phyloP scores from a whole-genome alignment of 2,113 vertebrate genomes.

The Hemibagrus wyckioides region DNA sequence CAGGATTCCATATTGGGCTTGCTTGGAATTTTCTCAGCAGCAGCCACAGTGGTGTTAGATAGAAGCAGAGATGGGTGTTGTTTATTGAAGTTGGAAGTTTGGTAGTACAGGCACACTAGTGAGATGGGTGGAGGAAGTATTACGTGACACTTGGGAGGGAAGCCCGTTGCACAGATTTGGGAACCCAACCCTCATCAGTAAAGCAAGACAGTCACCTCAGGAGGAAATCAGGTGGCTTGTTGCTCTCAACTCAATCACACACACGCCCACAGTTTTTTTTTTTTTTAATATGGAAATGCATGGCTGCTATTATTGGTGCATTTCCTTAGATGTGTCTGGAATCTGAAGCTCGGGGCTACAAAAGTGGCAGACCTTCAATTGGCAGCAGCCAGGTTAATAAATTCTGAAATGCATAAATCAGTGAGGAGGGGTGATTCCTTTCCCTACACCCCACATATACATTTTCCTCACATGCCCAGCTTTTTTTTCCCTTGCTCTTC shows the following conservation, averaged over 20 bases:
- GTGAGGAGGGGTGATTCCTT: slow-evolving; percentile 67
- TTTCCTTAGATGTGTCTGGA: slow-evolving; percentile 74
- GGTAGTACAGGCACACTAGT: background rate
- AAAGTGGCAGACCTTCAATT: slow-evolving; percentile 67
- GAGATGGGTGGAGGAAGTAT: slow-evolving; percentile 26
- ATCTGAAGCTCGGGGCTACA: slow-evolving; percentile 74
- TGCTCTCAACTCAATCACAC: slow-evolving; percentile 35
- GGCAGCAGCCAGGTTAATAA: slow-evolving; percentile 79
- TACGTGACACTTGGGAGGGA: slow-evolving; percentile 30
- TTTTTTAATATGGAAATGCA: slow-evolving; percentile 65
- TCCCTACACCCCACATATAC: slow-evolving; percentile 29
- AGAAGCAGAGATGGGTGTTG: background rate
- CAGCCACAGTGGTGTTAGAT: background rate
- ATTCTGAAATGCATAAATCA: slow-evolving; percentile 83
- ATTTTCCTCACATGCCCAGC: slow-evolving; percentile 1
- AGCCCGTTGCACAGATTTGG: slow-evolving; percentile 38
- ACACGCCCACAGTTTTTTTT: slow-evolving; percentile 49
- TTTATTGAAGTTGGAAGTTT: background rate
- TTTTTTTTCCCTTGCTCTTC: slow-evolving; percentile 45
- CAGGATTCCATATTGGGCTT: background rate
- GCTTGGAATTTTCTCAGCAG: background rate
- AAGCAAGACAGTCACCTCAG: slow-evolving; percentile 38
- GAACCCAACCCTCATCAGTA: slow-evolving; percentile 37
- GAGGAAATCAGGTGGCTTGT: slow-evolving; percentile 47
- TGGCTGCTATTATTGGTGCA: slow-evolving; percentile 68